Conservation (phyloP, 2,113 vertebrate genomes). For the Guaruba guarouba region DNA sequence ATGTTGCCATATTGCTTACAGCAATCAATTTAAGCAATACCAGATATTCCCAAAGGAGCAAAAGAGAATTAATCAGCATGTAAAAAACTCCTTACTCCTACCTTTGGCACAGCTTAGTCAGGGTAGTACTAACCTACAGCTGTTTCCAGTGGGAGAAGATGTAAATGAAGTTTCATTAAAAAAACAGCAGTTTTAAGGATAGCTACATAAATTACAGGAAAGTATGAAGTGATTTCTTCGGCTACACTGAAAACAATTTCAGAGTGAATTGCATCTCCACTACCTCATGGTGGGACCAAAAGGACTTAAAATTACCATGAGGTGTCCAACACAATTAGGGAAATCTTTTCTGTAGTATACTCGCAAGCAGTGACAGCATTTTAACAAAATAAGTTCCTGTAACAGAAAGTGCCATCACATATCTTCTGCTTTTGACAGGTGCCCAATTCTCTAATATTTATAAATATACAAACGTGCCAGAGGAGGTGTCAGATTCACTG, state of each 20-base stretch:
- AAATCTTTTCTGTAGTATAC: not conserved
- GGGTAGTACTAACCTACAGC: constrained; percentile 71
- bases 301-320: not conserved
- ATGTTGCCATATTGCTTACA: constrained; percentile 70
- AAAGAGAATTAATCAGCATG: constrained; percentile 73
- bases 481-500: constrained; percentile 7
- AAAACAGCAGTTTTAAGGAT: constrained; percentile 52
- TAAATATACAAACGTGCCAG: constrained; percentile 42
- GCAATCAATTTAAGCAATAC: constrained; percentile 74
- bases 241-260: not conserved
- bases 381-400: not conserved
- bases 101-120: constrained; percentile 73
- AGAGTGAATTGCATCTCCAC: not conserved
- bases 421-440: not conserved
- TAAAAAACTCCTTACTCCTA: constrained; percentile 72
- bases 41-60: constrained; percentile 64
- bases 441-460: not conserved
- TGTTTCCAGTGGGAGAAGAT: constrained; percentile 69
- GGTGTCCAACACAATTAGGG: not conserved
- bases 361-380: not conserved
- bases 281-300: not conserved
- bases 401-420: not conserved
- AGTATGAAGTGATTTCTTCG: constrained; percentile 19
- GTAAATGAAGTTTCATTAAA: constrained; percentile 70
- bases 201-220: constrained; percentile 50